Percentiles rank a stretch among this genome's conserved stretches.
Conservation (phyloP, 2,888 invertebrate genomes). For the Andrena minutula region DNA sequence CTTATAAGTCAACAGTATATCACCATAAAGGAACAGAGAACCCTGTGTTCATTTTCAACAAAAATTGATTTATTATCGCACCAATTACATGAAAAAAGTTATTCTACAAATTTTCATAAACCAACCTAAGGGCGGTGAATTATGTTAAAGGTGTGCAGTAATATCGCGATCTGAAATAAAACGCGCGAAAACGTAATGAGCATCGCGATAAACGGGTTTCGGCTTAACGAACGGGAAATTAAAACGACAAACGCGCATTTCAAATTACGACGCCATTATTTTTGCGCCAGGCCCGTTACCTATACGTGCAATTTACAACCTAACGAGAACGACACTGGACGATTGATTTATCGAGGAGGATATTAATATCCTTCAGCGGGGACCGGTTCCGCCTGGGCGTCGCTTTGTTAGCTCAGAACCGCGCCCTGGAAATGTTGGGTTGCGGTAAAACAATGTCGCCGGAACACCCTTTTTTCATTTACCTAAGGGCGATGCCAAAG, state of each 20-base stretch:
- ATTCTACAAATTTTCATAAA: not conserved
- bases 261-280: constrained; percentile 53
- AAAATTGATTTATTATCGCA: too few species aligned
- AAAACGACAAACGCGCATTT: constrained; percentile 36
- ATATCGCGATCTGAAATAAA: not conserved
- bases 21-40: too few species aligned
- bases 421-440: constrained; percentile 64
- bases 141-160: not conserved
- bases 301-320: constrained; percentile 41
- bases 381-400: constrained; percentile 64
- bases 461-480: constrained; percentile 73
- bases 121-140: not conserved
- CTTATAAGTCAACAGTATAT: too few species aligned
- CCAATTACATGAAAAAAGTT: not conserved
- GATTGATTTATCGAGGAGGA: constrained; percentile 64
- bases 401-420: constrained; percentile 73
- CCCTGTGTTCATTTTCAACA: too few species aligned
- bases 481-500: constrained; percentile 51
- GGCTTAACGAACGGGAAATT: constrained; percentile 40
- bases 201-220: constrained; percentile 9
- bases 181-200: not conserved
- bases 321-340: constrained; percentile 41
- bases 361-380: constrained; percentile 60
- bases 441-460: constrained; percentile 51
- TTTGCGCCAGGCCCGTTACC: constrained; percentile 38